A percentile compares a stretch with the other conserved stretches of the same genome.
These are phyloP conservation scores for Himantopus leucocephalus DNA, from an alignment of 2,113 vertebrate species.

Conservation along the genomic window DNA sequence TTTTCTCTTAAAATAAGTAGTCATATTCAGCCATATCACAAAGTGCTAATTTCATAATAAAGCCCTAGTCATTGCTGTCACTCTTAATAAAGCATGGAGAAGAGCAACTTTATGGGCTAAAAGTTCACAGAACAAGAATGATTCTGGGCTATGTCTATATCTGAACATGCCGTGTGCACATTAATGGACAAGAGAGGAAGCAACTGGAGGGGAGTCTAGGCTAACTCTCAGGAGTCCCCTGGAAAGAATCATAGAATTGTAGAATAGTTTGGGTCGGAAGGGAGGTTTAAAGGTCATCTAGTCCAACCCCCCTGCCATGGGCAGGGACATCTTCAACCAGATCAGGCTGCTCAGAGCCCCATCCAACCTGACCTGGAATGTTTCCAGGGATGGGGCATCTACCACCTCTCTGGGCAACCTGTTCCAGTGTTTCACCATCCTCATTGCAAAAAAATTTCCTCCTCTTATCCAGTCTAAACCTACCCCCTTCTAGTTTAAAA, in stretches of 20 bases:
- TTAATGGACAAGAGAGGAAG: background rate
- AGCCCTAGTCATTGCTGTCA: background rate
- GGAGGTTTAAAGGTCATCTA: background rate
- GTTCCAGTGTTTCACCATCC: background rate
- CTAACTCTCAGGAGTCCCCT: background rate
- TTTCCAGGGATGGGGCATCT: background rate
- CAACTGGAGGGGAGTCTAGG: background rate
- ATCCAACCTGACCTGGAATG: background rate
- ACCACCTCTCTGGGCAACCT: background rate
- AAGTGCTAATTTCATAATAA: background rate
- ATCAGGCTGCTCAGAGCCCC: no score
- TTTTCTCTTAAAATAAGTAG: background rate
- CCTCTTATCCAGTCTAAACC: background rate
- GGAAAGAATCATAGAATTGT: background rate
- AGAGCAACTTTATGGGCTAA: background rate
- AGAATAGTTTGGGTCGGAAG: background rate
- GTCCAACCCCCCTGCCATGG: background rate
- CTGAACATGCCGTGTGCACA: background rate
- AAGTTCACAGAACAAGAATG: background rate
- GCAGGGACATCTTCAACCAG: background rate
- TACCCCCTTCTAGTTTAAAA: background rate
- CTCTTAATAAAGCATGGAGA: background rate
- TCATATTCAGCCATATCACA: rapidly evolving
- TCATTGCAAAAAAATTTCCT: background rate
- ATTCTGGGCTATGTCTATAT: background rate